Base-by-base conservation (phyloP, 2,888 invertebrate genomes). In the Nemurella pictetii region DNA sequence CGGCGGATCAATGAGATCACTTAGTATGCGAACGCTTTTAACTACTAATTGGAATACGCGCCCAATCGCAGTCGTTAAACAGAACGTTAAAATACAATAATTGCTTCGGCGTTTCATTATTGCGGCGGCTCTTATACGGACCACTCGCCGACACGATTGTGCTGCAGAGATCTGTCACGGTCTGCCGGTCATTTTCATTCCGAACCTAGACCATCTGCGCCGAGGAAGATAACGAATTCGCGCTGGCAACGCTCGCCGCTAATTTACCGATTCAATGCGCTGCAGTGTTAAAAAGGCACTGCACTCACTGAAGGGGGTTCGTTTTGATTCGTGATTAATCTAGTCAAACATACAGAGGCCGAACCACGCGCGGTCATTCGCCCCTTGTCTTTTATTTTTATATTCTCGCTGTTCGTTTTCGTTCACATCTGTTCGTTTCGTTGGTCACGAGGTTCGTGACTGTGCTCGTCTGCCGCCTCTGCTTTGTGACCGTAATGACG, bases 391-490 rank as follows among this genome's bases (percentile, higher is more conserved):
- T 25, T 29, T n/a, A 25, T 80, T 80, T 27, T 32, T 80, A 25
- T 80, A 27, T 80, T 55, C 55, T 20, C 55, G 20, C 12, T 2
- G 5, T 55, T 3, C n/a, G 5, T 55, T 7, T 55, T 20, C 1
- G 9, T 55, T 55, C 55, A 26, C 36, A 80, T 80, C n/a, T 7
- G 32, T 80, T 30, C 29, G 26, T 20, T 80, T 30, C 29, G 26
- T 20, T 26, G 80, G 80, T 36, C 80, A 29, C 36, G 36, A 36
- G 32, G 25, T 28, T 28, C 36, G 35, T 83, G 83, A 83, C 83
- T 36, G 73, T 25, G 9, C 28, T 26, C 29, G 32, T 72, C 32
- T 25, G 9, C 75, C 27, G 83, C 73, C 83, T 73, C 55, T 15
- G 55, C 20, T 55, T 12, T 9, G 9, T 12, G 55, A 20, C 55